Percentiles rank a stretch among this genome's conserved stretches.
Evolutionary conservation across 2,113 vertebrate species (phyloP).

Genomic region (Cariama cristata): DNA sequence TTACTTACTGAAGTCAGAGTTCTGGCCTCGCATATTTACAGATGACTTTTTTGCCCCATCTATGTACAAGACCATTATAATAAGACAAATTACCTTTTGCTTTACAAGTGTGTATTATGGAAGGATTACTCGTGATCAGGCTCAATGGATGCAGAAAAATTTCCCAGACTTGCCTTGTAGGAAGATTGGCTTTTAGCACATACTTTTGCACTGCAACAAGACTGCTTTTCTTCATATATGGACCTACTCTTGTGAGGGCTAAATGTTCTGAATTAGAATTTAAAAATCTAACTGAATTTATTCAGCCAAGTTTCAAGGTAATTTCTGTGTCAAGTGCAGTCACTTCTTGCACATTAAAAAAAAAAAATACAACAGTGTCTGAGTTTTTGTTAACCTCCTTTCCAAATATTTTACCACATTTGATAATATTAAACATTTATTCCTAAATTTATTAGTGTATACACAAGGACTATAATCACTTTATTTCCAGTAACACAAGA

Average conservation of each 20-base stretch:
- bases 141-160: neutral
- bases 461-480: neutral
- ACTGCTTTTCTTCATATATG: fast-evolving
- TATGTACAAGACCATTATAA: neutral
- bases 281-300: neutral
- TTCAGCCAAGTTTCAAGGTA: neutral
- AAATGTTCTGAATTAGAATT: neutral
- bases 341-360: neutral
- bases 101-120: neutral
- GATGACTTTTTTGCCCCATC: neutral
- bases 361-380: neutral
- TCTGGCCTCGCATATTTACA: neutral
- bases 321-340: neutral
- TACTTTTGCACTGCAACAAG: neutral
- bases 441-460: neutral
- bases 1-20: neutral
- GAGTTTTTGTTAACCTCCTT: neutral
- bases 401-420: neutral
- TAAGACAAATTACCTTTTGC: neutral
- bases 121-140: neutral
- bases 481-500: neutral
- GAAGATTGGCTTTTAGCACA: neutral
- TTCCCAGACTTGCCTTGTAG: neutral
- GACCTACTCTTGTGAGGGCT: neutral
- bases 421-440: neutral